Conservation (phyloP, 2,888 invertebrate genomes). For the Athetis lepigone region DNA sequence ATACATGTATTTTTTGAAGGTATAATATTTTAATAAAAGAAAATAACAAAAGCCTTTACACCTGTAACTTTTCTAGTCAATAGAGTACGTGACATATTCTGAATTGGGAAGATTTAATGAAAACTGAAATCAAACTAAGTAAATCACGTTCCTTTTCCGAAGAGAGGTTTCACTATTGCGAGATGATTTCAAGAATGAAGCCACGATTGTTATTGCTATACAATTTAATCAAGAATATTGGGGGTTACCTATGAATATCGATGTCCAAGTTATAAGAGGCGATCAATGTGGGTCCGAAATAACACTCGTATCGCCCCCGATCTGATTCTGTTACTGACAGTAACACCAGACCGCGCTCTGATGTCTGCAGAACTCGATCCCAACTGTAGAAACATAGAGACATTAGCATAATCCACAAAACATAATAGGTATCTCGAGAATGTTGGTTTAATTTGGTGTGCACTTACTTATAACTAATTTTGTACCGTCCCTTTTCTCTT, state of each 20-base stretch:
- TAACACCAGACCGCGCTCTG: conserved; percentile 91
- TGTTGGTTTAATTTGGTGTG: background rate
- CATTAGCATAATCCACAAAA: background rate
- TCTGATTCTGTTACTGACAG: conserved; percentile 91
- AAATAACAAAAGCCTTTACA: too few relatives aligned
- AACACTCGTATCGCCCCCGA: conserved; percentile 91
- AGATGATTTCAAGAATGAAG: too few relatives aligned
- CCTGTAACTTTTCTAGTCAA: background rate
- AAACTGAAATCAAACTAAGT: background rate
- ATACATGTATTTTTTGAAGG: too few relatives aligned
- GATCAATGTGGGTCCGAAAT: conserved; percentile 89
- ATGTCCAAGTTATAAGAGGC: conserved; percentile 91
- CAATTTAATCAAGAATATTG: background rate
- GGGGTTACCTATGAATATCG: conserved; percentile 87
- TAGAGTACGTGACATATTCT: background rate
- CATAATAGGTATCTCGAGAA: background rate
- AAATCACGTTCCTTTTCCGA: background rate
- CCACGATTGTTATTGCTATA: background rate
- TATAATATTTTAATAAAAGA: too few relatives aligned
- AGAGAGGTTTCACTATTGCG: background rate
- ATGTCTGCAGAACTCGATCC: conserved; percentile 91
- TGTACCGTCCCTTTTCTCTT: conserved; percentile 89
- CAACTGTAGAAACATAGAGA: conserved; percentile 76
- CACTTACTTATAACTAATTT: conserved; percentile 90
- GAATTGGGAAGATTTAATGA: background rate